Evolutionary conservation across 2,113 vertebrate genomes (phyloP).

Genomic region (Hucho hucho): DNA sequence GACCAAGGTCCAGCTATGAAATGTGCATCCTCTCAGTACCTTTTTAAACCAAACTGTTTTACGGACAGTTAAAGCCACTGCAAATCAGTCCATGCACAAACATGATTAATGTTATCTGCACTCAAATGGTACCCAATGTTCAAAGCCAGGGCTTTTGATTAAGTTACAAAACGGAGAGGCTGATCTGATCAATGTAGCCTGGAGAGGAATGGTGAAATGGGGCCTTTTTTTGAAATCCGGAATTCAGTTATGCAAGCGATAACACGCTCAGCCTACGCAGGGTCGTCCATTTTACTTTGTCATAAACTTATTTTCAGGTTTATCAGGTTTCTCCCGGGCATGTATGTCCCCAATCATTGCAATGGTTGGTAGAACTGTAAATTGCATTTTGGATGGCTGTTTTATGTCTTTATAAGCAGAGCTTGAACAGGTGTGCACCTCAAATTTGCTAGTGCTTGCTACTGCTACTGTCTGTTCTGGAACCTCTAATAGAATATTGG

Average conservation of each 20-base stretch:
- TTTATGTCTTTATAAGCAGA: not conserved
- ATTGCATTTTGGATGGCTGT: not conserved
- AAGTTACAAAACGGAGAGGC: slow-evolving; percentile 13
- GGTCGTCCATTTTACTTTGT: not conserved
- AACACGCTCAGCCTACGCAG: not conserved
- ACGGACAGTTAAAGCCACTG: not conserved
- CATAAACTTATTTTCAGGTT: slow-evolving; percentile 17
- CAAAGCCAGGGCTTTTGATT: slow-evolving; percentile 22
- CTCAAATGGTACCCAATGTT: not conserved
- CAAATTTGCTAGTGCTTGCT: too few relatives aligned
- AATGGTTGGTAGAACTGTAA: not conserved
- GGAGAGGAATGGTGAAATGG: not conserved
- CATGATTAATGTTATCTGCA: not conserved
- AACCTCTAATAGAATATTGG: too few relatives aligned
- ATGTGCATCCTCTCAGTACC: not conserved
- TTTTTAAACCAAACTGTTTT: not conserved
- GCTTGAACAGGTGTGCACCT: too few relatives aligned
- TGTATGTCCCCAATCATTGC: not conserved
- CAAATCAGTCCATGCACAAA: not conserved
- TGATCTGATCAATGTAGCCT: not conserved
- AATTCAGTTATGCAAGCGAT: slow-evolving; percentile 31
- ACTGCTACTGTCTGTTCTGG: too few relatives aligned
- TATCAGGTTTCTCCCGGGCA: not conserved
- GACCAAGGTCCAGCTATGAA: too few relatives aligned
- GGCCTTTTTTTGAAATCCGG: slow-evolving; percentile 9